Percentiles rank a stretch among this genome's conserved stretches.
Conservation (phyloP, 2,113 vertebrate genomes). For the Alethe diademata region DNA sequence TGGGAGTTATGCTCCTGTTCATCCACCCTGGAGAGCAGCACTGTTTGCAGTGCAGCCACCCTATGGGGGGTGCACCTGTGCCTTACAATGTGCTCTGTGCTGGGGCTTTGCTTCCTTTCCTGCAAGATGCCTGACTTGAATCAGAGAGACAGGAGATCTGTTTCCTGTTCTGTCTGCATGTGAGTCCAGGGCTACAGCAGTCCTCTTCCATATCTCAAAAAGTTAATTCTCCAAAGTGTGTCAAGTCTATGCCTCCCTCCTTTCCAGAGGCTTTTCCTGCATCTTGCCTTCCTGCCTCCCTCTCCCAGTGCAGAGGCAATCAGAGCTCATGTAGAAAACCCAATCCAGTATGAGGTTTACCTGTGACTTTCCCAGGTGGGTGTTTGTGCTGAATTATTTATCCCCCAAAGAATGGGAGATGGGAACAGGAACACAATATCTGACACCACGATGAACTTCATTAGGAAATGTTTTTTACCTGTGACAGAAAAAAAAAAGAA, state of each 20-base stretch:
- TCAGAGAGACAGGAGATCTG: not conserved
- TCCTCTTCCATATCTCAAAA: not conserved
- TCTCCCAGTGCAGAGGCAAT: not conserved
- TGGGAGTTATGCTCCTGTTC: not conserved
- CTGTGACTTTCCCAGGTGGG: not conserved
- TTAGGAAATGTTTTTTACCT: not conserved
- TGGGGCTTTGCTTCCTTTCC: not conserved
- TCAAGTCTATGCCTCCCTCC: not conserved
- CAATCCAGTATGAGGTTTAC: not conserved
- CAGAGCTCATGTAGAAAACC: not conserved
- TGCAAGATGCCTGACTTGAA: not conserved
- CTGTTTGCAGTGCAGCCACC: rapidly evolving
- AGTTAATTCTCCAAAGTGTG: not conserved
- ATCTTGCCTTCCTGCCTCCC: not conserved
- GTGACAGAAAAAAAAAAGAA: not conserved
- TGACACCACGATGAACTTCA: not conserved
- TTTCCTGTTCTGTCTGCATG: not conserved
- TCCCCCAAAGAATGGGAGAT: not conserved
- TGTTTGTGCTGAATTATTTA: slow-evolving; percentile 5
- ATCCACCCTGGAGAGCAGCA: not conserved
- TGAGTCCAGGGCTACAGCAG: not conserved
- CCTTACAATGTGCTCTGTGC: not conserved
- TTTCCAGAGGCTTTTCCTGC: not conserved
- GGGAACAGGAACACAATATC: not conserved
- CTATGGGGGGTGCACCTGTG: rapidly evolving